Evolutionary conservation across 2,888 invertebrate genomes (phyloP).

Genomic region (Muscina levida): DNA sequence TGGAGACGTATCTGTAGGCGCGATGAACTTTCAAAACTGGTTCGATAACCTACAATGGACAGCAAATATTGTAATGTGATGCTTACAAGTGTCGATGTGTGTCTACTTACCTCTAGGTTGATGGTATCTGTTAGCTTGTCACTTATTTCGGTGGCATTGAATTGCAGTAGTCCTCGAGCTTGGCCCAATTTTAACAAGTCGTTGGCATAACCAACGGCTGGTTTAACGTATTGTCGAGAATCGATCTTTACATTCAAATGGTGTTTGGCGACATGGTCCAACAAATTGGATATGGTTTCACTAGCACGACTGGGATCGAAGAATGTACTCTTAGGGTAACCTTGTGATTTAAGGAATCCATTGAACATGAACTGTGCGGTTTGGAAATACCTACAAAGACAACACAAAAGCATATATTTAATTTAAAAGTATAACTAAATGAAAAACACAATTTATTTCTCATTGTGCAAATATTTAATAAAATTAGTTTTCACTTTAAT

Average conservation of each 20-base stretch:
- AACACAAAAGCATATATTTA: background rate
- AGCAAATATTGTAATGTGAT: background rate
- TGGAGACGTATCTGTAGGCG: conserved; percentile 87
- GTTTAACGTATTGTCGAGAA: conserved; percentile 87
- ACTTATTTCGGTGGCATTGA: conserved; percentile 87
- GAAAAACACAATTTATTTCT: conserved; percentile 11
- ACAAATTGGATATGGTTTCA: conserved; percentile 85
- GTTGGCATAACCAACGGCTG: conserved; percentile 87
- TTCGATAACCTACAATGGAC: conserved; percentile 83
- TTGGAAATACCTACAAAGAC: conserved; percentile 83
- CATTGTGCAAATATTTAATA: too few relatives aligned
- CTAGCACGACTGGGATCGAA: conserved; percentile 86
- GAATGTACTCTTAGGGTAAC: conserved; percentile 86
- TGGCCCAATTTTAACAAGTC: conserved; percentile 87
- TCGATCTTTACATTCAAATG: conserved; percentile 87
- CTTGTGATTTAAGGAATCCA: conserved; percentile 87
- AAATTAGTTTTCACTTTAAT: too few relatives aligned
- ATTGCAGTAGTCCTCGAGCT: conserved; percentile 84
- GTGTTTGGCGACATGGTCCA: conserved; percentile 85
- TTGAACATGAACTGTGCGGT: conserved; percentile 87
- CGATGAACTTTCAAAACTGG: conserved; percentile 90
- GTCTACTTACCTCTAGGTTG: conserved; percentile 84
- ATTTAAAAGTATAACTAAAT: too few relatives aligned
- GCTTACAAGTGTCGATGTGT: background rate
- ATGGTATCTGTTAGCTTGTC: conserved; percentile 89